Evolutionary conservation across 2,888 invertebrate genomes (phyloP).

Genomic region (Trypoxylon attenuatum): DNA sequence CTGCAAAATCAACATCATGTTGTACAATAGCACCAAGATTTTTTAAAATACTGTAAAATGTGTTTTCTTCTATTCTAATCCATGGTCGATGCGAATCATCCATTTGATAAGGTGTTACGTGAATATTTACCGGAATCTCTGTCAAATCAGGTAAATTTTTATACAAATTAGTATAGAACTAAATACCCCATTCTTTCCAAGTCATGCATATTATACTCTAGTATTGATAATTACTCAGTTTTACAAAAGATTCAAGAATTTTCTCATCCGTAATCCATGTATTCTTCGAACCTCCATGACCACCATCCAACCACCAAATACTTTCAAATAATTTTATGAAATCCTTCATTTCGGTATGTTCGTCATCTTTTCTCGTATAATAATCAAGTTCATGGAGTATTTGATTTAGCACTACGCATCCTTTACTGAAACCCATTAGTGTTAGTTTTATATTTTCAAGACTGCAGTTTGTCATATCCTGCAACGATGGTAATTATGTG

Average conservation of each 20-base stretch:
- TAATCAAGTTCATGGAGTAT: conserved; percentile 89
- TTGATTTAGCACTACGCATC: conserved; percentile 94
- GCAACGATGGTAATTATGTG: neutral
- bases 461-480: conserved; percentile 23
- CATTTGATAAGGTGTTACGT: conserved; percentile 94
- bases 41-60: conserved; percentile 82
- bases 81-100: conserved; percentile 86
- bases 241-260: conserved; percentile 83
- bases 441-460: conserved; percentile 28
- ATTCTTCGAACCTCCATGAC: conserved; percentile 90
- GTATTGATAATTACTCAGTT: conserved; percentile 78
- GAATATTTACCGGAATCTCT: conserved; percentile 85
- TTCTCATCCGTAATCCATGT: conserved; percentile 90
- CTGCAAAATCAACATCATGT: conserved; percentile 80
- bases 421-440: conserved; percentile 91
- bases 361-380: conserved; percentile 80
- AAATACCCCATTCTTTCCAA: too few species aligned
- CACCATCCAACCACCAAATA: conserved; percentile 95
- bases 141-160: neutral
- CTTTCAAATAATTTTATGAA: conserved; percentile 82
- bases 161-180: neutral
- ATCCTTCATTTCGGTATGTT: conserved; percentile 79
- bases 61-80: conserved; percentile 89
- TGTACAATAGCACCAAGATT: conserved; percentile 81
- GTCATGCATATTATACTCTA: neutral